A percentile compares a stretch with the other conserved stretches of the same genome.
Evolutionary conservation across 2,888 invertebrate genomes (phyloP).

Genomic region (Ophion obscuratus): DNA sequence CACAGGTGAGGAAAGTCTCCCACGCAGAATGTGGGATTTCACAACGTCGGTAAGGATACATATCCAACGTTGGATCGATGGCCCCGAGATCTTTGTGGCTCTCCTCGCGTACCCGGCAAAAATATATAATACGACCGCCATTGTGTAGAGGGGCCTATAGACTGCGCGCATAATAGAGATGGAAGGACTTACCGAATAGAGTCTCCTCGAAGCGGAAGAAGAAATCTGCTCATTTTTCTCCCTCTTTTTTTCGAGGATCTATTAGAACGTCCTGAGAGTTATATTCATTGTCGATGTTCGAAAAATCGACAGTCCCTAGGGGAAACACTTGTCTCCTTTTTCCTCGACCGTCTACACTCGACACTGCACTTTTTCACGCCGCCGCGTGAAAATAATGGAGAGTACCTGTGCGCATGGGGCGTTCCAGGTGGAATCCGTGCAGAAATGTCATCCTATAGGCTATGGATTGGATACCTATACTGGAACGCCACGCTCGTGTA

Average conservation of each 20-base stretch:
- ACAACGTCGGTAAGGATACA: slow-evolving; percentile 30
- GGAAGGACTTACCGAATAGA: slow-evolving; percentile 26
- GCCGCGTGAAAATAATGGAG: neutral
- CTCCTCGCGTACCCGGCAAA: slow-evolving; percentile 20
- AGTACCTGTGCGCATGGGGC: neutral
- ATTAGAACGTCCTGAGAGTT: slow-evolving; percentile 4
- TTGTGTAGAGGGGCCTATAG: slow-evolving; percentile 7
- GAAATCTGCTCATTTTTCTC: slow-evolving; percentile 13
- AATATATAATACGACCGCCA: slow-evolving; percentile 11
- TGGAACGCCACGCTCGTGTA: too few species aligned
- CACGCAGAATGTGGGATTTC: slow-evolving; percentile 48
- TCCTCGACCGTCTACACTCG: neutral
- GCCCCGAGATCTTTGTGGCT: slow-evolving; percentile 37
- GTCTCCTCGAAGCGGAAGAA: slow-evolving; percentile 18
- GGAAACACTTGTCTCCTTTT: slow-evolving; percentile 56
- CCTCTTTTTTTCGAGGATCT: slow-evolving; percentile 2
- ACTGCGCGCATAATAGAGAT: slow-evolving; percentile 18
- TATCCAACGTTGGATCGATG: slow-evolving; percentile 44
- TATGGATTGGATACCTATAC: too few species aligned
- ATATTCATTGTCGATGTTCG: slow-evolving; percentile 37
- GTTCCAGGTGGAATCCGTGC: too few species aligned
- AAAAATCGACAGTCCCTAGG: slow-evolving; percentile 35
- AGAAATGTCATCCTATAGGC: too few species aligned
- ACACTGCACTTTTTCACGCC: slow-evolving; percentile 17
- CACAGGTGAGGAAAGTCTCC: slow-evolving; percentile 60